Base-by-base conservation (phyloP, 2,113 vertebrate genomes). In the Psilopsiagon aymara region DNA sequence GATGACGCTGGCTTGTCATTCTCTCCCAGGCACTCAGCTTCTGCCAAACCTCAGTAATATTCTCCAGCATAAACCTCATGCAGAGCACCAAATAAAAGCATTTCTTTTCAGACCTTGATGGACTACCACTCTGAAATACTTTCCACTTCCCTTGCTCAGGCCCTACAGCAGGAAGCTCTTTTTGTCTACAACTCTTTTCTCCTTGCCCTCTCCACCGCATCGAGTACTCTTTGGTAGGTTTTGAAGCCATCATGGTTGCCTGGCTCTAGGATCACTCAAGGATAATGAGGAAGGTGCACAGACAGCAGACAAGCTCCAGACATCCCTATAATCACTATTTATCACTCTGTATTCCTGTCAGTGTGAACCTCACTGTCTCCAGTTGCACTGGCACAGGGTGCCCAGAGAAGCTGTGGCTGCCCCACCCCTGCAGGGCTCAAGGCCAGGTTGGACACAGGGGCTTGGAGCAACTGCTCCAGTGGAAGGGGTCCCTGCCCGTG, bases 201-300 rank as follows among this genome's bases (percentile, higher is more conserved):
- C 11, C 43, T 57, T 2, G 0, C 43, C 73, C 43, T 84, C 66
- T 39, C 39, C 46, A 74, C 28, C n/a, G 55, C 29, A 59, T 11
- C 0, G 0, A 25, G n/a, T 7, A 14, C 28, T 27, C 17, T 17
- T 49, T 9, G 59, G 41, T 73, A 73, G 49, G 29, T 41, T 63
- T 60, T n/a, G 67, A 92, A 76, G 46, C 4, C 17, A 8, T 16
- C n/a, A 10, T 3, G 23, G 46, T 24, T 78, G 76, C 41, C 86
- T 67, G 76, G 51, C 59, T 76, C 67, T 23, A 33, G 57, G 43
- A 91, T 44, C 62, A 19, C 47, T 64, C 47, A 51, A 0, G 35
- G 33, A 27, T 17, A 55, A 69, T 7, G 11, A 64, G 1, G 7
- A 78, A 57, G 52, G 69, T 47, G 37, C 88, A 41, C 17, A 31